Percentiles rank a stretch among this genome's conserved stretches.
Evolutionary conservation across 2,113 vertebrate species (phyloP).

Genomic region (Agelaius tricolor): DNA sequence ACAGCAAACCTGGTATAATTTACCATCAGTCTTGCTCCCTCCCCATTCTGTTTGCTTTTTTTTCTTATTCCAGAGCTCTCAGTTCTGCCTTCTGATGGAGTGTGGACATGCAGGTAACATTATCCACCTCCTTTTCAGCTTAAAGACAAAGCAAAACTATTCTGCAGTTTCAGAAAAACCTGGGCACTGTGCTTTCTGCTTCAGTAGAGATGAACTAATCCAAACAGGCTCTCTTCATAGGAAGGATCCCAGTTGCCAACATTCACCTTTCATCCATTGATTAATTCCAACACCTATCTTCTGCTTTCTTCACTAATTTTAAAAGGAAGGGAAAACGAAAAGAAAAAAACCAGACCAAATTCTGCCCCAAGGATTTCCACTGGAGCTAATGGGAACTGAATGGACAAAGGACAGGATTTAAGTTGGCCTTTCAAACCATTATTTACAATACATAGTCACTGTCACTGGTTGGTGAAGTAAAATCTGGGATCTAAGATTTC

Average conservation of each 20-base stretch:
- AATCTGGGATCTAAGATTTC: neutral
- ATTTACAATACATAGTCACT: neutral
- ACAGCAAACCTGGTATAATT: neutral
- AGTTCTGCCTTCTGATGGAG: neutral
- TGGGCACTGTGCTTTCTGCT: neutral
- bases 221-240: neutral
- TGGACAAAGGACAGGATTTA: neutral
- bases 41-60: neutral
- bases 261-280: neutral
- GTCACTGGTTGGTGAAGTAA: neutral
- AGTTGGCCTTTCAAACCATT: neutral
- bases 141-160: neutral
- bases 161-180: neutral
- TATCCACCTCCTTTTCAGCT: neutral
- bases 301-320: neutral
- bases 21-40: neutral
- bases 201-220: slow-evolving; percentile 16
- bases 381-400: neutral
- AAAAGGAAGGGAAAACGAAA: neutral
- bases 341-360: neutral
- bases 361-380: neutral
- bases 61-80: neutral
- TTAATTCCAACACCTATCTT: slow-evolving; percentile 5
- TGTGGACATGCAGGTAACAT: neutral
- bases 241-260: neutral